A percentile compares a stretch with the other conserved stretches of the same genome.
phyloP scores from a whole-genome alignment of 2,113 vertebrate species.

The Coptodon rendalli region DNA sequence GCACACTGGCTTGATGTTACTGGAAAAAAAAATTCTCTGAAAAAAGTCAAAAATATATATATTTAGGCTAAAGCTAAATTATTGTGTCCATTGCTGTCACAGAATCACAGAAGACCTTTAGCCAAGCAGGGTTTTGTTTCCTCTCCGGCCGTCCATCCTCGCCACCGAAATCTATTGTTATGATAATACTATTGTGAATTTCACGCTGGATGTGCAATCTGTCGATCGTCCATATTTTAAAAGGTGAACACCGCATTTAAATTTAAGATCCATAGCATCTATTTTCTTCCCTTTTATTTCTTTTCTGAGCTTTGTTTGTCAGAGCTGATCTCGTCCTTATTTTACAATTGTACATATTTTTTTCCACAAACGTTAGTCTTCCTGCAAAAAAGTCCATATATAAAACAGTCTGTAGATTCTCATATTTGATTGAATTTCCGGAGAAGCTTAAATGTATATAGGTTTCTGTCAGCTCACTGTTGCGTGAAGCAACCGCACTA shows the following conservation, averaged over 20 bases:
- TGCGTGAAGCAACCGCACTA: conserved; percentile 23
- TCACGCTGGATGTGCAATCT: conserved; percentile 66
- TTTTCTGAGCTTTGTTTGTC: neutral
- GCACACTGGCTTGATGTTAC: neutral
- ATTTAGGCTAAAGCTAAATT: neutral
- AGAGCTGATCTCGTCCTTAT: neutral
- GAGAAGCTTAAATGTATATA: neutral
- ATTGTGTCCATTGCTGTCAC: conserved; percentile 14
- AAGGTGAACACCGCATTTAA: conserved; percentile 27
- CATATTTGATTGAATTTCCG: neutral
- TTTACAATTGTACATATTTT: neutral
- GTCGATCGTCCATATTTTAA: conserved; percentile 56
- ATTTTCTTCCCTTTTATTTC: neutral
- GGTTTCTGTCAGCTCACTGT: conserved; percentile 15
- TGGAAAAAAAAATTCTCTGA: neutral
- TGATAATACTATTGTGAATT: conserved; percentile 72
- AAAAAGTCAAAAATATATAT: neutral
- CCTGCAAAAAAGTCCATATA: neutral
- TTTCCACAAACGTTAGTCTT: neutral
- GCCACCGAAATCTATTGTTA: conserved; percentile 59
- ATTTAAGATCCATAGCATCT: conserved; percentile 5
- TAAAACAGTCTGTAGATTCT: neutral
- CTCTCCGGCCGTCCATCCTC: conserved; percentile 37
- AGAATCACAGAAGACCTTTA: conserved; percentile 36
- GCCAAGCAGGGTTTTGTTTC: neutral